These are phyloP conservation scores for Megaceryle maxima DNA, from an alignment of 2,113 vertebrate species.

Conservation along the genomic window DNA sequence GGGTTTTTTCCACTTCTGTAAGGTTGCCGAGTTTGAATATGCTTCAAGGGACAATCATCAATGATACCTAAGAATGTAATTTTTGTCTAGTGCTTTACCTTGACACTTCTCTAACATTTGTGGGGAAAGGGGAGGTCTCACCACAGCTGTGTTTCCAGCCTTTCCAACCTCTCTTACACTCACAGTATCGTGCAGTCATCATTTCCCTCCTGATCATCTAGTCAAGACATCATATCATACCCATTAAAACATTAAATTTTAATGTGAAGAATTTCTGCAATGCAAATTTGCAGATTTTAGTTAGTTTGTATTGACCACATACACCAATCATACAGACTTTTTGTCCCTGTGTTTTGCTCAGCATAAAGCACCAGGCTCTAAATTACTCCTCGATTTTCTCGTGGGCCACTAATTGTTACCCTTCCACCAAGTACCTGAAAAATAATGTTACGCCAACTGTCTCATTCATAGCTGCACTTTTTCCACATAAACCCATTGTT, in stretches of 20 bases:
- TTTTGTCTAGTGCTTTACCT: neutral
- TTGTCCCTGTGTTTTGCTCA: neutral
- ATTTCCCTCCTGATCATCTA: neutral
- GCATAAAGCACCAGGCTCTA: neutral
- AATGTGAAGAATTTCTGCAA: neutral
- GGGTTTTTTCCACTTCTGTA: neutral
- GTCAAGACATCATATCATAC: neutral
- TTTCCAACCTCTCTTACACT: neutral
- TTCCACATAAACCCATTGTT: neutral
- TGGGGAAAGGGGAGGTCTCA: neutral
- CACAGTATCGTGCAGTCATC: neutral
- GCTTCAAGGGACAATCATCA: too few relatives aligned
- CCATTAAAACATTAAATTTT: neutral
- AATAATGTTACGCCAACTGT: neutral
- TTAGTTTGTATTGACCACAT: neutral
- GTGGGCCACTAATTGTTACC: neutral
- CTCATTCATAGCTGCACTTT: neutral
- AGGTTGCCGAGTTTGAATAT: neutral
- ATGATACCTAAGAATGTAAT: neutral
- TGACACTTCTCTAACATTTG: neutral
- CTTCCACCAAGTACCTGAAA: neutral
- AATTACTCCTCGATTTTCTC: neutral
- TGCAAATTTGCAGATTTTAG: neutral
- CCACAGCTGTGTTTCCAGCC: neutral
- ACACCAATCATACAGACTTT: neutral